A percentile compares a stretch with the other conserved stretches of the same genome.
Evolutionary conservation across 2,113 vertebrate species (phyloP).

Genomic region (Oryzias celebensis): DNA sequence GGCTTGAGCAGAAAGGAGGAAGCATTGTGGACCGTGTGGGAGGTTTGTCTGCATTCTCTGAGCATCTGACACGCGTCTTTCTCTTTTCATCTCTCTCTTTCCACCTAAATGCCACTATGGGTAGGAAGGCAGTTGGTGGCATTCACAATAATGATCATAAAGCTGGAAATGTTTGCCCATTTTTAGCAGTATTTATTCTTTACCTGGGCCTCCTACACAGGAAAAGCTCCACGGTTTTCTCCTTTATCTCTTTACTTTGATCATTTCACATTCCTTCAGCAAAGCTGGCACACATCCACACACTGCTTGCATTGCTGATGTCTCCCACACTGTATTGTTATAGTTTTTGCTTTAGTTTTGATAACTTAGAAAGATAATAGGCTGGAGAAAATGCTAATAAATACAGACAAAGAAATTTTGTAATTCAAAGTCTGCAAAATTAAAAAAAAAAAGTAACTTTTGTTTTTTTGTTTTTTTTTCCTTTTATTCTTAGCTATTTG

Average conservation of each 20-base stretch:
- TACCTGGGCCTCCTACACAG: neutral
- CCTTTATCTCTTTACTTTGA: too few relatives aligned
- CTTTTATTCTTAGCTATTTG: neutral
- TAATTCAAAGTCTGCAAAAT: too few relatives aligned
- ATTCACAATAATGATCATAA: conserved; percentile 2
- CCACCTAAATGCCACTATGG: neutral
- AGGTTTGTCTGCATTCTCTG: conserved; percentile 55
- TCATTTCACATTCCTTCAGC: neutral
- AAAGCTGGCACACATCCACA: neutral
- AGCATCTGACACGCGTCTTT: conserved; percentile 17
- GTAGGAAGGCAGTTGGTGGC: neutral
- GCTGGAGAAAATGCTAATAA: too few relatives aligned
- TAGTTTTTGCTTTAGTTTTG: neutral
- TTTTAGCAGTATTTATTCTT: conserved; percentile 1
- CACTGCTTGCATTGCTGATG: neutral
- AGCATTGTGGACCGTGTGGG: conserved; percentile 40
- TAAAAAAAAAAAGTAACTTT: too few relatives aligned
- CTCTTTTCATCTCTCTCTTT: conserved; percentile 35
- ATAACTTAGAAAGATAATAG: neutral
- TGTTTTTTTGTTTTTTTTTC: too few relatives aligned
- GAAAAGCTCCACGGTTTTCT: too few relatives aligned
- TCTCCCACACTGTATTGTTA: neutral
- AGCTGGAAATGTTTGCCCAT: conserved; percentile 4
- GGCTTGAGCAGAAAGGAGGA: conserved; percentile 48
- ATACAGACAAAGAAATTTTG: too few relatives aligned